A percentile compares a stretch with the other conserved stretches of the same genome.
These are phyloP conservation scores for Agapornis roseicollis DNA, from an alignment of 2,113 vertebrate species.

Conservation along the genomic window DNA sequence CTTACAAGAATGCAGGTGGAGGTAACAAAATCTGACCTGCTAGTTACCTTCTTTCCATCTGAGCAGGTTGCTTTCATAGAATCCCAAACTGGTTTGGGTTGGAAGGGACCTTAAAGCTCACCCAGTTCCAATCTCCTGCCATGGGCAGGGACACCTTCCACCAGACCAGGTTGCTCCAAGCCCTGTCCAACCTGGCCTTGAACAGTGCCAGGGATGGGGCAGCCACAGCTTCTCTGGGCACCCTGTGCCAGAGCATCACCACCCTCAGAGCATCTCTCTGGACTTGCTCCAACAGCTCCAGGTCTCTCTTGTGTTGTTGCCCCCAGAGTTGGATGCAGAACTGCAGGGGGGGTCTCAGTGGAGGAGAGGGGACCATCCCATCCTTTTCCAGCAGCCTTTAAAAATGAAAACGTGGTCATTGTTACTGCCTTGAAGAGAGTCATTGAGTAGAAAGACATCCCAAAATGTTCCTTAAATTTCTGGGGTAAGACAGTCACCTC, in stretches of 20 bases:
- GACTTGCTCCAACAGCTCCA: neutral
- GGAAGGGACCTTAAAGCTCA: neutral
- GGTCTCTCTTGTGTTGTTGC: neutral
- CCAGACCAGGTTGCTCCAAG: neutral
- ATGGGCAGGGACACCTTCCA: neutral
- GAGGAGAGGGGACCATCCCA: neutral
- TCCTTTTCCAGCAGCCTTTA: neutral
- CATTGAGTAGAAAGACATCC: neutral
- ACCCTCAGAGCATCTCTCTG: neutral
- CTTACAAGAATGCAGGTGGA: neutral
- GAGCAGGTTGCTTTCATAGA: neutral
- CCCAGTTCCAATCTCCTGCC: neutral
- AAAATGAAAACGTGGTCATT: neutral
- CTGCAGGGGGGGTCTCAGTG: neutral
- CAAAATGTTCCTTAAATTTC: neutral
- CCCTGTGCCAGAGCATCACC: fast-evolving
- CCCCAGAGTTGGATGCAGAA: neutral
- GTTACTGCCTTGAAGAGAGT: neutral
- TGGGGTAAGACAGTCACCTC: neutral
- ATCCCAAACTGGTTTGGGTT: neutral
- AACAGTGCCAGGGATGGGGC: neutral
- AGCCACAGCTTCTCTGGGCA: neutral
- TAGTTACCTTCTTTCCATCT: neutral
- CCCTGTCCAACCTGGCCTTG: neutral
- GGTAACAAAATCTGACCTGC: neutral